Conservation (phyloP, 1,140 invertebrate genomes). For the Himalopsyche phryganea region DNA sequence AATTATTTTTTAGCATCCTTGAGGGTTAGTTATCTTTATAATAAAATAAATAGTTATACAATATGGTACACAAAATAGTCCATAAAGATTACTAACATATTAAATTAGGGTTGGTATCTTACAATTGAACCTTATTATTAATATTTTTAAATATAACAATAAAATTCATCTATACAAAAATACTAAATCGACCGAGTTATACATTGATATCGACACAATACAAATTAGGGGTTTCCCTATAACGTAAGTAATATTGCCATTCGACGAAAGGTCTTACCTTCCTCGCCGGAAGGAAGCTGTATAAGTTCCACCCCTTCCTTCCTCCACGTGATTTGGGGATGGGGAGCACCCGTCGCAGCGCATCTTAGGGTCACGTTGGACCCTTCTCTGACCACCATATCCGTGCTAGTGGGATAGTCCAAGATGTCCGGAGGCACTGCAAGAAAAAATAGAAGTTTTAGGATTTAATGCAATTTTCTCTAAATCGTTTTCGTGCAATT, state of each 20-base stretch:
- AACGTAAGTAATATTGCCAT: neutral
- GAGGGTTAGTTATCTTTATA: too few species aligned
- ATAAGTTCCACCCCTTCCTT: constrained; percentile 71
- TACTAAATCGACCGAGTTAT: too few species aligned
- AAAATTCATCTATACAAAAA: too few species aligned
- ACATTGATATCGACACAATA: too few species aligned
- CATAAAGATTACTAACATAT: too few species aligned
- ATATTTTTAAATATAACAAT: too few species aligned
- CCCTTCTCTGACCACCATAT: constrained; percentile 83
- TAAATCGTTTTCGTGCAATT: neutral
- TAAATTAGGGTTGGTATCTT: too few species aligned
- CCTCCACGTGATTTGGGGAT: constrained; percentile 81
- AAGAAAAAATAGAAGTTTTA: constrained; percentile 43
- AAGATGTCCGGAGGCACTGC: constrained; percentile 87
- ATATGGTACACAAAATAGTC: too few species aligned
- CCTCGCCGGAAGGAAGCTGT: constrained; percentile 52
- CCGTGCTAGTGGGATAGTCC: constrained; percentile 80
- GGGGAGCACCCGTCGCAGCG: constrained; percentile 79
- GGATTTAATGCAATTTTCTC: neutral
- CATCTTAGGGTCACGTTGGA: constrained; percentile 81
- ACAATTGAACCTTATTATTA: too few species aligned
- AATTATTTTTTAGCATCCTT: too few species aligned
- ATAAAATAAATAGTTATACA: too few species aligned
- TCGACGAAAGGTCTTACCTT: constrained; percentile 45
- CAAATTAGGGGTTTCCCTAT: too few species aligned